Conservation (phyloP, 2,888 invertebrate species). For the Tiliacea citrago region DNA sequence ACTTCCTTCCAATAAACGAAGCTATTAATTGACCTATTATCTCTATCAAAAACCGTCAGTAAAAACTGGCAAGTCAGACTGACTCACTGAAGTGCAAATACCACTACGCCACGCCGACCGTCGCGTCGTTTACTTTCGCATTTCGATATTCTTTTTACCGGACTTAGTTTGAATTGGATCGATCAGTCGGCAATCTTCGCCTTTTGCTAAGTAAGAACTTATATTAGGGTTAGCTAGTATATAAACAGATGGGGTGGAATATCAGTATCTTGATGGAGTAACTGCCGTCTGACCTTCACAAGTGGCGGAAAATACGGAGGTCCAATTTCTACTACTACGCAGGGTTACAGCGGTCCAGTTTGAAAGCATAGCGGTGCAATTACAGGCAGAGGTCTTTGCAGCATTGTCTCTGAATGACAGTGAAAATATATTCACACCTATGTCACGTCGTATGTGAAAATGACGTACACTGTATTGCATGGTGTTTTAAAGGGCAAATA, state of each 20-base stretch:
- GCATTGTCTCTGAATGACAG: slow-evolving; percentile 1
- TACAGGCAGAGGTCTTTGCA: not conserved
- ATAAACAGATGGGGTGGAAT: not conserved
- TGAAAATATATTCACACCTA: not conserved
- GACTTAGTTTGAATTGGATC: slow-evolving; percentile 18
- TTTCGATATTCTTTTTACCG: slow-evolving; percentile 24
- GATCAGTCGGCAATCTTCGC: slow-evolving; percentile 1
- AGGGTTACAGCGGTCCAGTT: not conserved
- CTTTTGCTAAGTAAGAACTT: slow-evolving; percentile 11
- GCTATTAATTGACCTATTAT: not conserved
- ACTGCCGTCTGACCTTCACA: not conserved
- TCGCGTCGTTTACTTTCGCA: slow-evolving; percentile 14
- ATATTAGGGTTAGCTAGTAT: slow-evolving; percentile 2
- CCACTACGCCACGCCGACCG: not conserved
- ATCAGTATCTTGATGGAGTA: slow-evolving; percentile 1
- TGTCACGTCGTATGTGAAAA: not conserved
- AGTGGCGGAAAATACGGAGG: not conserved
- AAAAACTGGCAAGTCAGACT: slow-evolving; percentile 12
- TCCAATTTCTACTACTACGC: not conserved
- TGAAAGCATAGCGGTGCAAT: not conserved
- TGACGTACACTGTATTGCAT: not conserved
- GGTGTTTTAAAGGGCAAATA: not conserved
- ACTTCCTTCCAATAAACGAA: not conserved
- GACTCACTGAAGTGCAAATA: slow-evolving; percentile 21
- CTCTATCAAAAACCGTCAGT: not conserved